Conservation (phyloP, 2,797 vertebrate genomes). For the Heliangelus exortis region DNA sequence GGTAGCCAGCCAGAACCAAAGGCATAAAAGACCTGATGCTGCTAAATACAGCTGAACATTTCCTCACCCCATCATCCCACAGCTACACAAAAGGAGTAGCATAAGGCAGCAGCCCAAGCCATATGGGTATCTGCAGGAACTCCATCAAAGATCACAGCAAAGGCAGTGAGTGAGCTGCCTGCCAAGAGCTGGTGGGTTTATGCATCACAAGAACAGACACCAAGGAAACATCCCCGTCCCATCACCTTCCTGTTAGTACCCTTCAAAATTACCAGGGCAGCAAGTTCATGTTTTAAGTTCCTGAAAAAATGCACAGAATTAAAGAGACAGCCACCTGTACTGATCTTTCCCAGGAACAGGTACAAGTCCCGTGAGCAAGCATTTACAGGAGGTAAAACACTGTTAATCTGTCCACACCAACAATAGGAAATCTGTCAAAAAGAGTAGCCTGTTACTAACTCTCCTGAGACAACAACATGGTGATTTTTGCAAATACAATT, state of each 20-base stretch:
- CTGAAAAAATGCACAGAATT: not conserved
- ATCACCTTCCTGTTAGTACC: not conserved
- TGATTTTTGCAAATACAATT: not conserved
- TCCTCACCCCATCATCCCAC: not conserved
- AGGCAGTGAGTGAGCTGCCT: rapidly evolving
- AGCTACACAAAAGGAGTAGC: not conserved
- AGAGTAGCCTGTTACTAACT: not conserved
- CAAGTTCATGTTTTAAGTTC: not conserved
- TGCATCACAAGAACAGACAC: not conserved
- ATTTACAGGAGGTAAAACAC: not conserved
- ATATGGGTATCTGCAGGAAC: not conserved
- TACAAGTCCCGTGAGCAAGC: not conserved
- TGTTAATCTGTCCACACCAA: not conserved
- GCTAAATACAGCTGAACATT: not conserved
- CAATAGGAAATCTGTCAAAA: not conserved
- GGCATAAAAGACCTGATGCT: not conserved
- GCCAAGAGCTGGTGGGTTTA: not conserved
- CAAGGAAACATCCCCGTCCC: not conserved
- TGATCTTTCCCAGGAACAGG: rapidly evolving
- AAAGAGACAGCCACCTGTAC: not conserved
- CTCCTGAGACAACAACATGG: not conserved
- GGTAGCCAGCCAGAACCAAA: not conserved
- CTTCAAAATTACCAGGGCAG: not conserved
- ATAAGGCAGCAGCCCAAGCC: not conserved
- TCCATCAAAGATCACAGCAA: constrained; percentile 5